Percentiles rank a stretch among this genome's conserved stretches.
Evolutionary conservation across 2,888 invertebrate species (phyloP).

Genomic region (Galerucella pusilla): DNA sequence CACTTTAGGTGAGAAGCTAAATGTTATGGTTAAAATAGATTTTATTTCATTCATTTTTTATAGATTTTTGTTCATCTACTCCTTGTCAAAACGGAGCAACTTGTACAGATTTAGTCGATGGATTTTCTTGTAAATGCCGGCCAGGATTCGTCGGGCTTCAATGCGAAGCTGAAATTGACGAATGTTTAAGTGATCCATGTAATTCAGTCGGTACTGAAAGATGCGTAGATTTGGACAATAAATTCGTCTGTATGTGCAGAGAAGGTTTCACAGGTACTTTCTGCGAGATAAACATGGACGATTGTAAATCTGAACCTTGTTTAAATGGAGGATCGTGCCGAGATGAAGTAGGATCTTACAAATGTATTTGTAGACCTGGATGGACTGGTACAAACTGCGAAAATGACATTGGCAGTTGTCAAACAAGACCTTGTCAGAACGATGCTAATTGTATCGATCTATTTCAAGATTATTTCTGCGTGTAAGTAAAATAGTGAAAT

Average conservation of each 20-base stretch:
- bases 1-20: slow-evolving; percentile 38
- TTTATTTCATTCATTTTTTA: not conserved
- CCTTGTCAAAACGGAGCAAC: slow-evolving; percentile 94
- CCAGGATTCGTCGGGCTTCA: slow-evolving; percentile 93
- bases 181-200: slow-evolving; percentile 91
- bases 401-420: slow-evolving; percentile 87
- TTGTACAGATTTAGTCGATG: slow-evolving; percentile 88
- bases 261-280: slow-evolving; percentile 87
- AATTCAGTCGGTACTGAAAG: slow-evolving; percentile 89
- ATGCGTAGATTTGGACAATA: slow-evolving; percentile 90
- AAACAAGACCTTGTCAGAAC: slow-evolving; percentile 90
- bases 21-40: not conserved
- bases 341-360: slow-evolving; percentile 86
- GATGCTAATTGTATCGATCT: slow-evolving; percentile 91
- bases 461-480: slow-evolving; percentile 91
- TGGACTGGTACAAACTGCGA: slow-evolving; percentile 91
- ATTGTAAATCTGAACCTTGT: slow-evolving; percentile 87
- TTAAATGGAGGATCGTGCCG: slow-evolving; percentile 89
- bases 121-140: slow-evolving; percentile 92
- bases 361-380: slow-evolving; percentile 84
- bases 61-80: slow-evolving; percentile 86
- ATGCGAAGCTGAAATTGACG: slow-evolving; percentile 93
- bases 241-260: slow-evolving; percentile 87
- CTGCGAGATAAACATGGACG: slow-evolving; percentile 89
- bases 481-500: slow-evolving; percentile 70